These are phyloP conservation scores for Tinamus guttatus DNA, from an alignment of 2,113 vertebrate genomes.

Conservation along the genomic window DNA sequence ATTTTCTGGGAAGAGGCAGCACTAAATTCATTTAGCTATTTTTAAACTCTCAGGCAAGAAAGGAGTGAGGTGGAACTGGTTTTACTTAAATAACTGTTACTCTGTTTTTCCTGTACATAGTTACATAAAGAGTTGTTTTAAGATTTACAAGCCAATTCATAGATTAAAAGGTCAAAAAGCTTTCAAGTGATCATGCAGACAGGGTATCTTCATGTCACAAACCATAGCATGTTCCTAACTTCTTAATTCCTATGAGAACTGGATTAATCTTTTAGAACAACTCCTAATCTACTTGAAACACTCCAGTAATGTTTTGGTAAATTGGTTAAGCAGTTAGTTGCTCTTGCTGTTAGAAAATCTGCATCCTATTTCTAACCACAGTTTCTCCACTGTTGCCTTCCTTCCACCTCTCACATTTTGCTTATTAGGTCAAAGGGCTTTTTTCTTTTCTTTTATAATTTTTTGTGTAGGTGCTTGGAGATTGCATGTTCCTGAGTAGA, in stretches of 20 bases:
- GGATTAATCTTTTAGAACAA: background rate
- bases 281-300: background rate
- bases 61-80: background rate
- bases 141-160: background rate
- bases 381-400: background rate
- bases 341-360: background rate
- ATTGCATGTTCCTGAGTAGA: background rate
- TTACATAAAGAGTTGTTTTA: background rate
- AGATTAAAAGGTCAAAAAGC: conserved; percentile 38
- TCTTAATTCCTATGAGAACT: background rate
- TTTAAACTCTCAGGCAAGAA: background rate
- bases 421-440: background rate
- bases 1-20: background rate
- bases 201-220: background rate
- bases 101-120: background rate
- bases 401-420: background rate
- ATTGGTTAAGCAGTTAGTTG: background rate
- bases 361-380: background rate
- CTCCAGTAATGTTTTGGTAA: background rate
- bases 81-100: background rate
- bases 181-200: background rate
- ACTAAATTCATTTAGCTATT: background rate
- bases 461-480: conserved; percentile 21
- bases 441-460: conserved; percentile 11
- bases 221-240: background rate